Conservation (phyloP, 2,797 vertebrate species). For the Orestias chungarensis region DNA sequence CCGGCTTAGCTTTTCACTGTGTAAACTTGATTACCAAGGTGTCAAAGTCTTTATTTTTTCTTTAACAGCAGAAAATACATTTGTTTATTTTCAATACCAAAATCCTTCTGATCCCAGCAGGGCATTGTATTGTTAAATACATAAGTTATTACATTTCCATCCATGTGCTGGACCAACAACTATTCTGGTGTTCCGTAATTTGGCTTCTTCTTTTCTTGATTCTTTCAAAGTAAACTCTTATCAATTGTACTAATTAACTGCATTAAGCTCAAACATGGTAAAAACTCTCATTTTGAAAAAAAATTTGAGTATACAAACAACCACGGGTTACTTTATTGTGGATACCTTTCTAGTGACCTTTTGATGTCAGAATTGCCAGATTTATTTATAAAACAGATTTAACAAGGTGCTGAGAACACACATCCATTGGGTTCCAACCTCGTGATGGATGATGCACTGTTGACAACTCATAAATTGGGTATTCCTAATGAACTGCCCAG, state of each 20-base stretch:
- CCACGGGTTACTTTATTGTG: background rate
- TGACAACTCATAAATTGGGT: background rate
- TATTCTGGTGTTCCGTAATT: background rate
- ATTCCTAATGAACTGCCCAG: background rate
- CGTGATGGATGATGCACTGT: background rate
- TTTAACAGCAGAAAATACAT: conserved; percentile 55
- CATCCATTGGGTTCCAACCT: background rate
- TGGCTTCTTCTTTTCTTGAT: background rate
- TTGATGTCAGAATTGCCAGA: background rate
- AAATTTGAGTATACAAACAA: background rate
- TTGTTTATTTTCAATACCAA: conserved; percentile 44
- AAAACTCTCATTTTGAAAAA: background rate
- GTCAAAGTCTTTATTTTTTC: conserved; percentile 75
- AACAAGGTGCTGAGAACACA: background rate
- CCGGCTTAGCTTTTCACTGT: conserved; percentile 42
- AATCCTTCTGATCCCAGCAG: conserved; percentile 13
- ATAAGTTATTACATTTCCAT: conserved; percentile 8
- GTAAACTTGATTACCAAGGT: conserved; percentile 74
- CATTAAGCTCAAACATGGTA: background rate
- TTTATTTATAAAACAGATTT: background rate
- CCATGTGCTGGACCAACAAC: background rate
- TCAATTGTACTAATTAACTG: too few relatives aligned
- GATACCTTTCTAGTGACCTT: background rate
- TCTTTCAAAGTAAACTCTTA: background rate
- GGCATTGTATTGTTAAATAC: background rate